phyloP scores from a whole-genome alignment of 2,113 vertebrate species.

The Labeo catla region DNA sequence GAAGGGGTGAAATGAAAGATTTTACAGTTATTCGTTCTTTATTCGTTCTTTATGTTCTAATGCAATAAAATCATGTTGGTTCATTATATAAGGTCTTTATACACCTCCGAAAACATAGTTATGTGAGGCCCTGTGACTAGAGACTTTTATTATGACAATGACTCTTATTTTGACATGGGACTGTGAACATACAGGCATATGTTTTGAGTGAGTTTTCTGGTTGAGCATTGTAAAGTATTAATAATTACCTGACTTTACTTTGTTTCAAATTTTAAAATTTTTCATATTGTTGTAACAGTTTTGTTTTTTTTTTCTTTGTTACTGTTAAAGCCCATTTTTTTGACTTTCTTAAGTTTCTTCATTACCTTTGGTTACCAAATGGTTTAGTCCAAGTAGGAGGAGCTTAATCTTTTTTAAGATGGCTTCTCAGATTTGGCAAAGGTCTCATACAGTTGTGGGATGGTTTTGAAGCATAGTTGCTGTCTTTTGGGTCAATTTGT shows the following conservation, averaged over 20 bases:
- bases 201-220: not conserved
- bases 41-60: no score
- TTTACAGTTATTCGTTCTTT: no score
- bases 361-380: not conserved
- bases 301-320: not conserved
- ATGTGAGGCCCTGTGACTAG: not conserved
- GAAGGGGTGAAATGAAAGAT: no score
- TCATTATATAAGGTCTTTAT: no score
- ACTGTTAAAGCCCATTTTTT: not conserved
- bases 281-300: not conserved
- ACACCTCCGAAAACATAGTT: no score
- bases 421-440: not conserved
- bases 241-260: not conserved
- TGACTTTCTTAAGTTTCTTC: not conserved
- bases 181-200: not conserved
- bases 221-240: not conserved
- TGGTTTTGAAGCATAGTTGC: no score
- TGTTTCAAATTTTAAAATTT: not conserved
- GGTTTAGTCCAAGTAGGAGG: not conserved
- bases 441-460: no score
- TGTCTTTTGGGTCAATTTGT: no score
- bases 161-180: not conserved
- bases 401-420: not conserved
- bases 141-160: not conserved
- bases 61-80: no score